phyloP scores from a whole-genome alignment of 2,888 invertebrate species.

The Rhagophthalmus giganteus region DNA sequence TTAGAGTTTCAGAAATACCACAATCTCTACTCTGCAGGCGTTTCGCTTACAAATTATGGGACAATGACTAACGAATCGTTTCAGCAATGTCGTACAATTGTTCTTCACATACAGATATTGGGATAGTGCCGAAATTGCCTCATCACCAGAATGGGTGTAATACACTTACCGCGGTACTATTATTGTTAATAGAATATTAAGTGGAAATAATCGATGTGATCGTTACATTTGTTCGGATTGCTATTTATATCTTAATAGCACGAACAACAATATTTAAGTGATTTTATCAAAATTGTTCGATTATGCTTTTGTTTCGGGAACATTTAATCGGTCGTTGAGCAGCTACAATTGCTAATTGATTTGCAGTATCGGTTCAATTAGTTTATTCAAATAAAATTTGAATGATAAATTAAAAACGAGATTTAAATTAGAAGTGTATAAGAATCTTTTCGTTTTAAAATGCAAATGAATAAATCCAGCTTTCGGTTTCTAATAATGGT shows the following conservation, averaged over 20 bases:
- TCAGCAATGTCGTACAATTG: conserved; percentile 27
- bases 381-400: no score
- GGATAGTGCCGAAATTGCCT: conserved; percentile 22
- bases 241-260: conserved; percentile 3
- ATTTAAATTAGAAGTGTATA: no score
- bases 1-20: conserved; percentile 23
- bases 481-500: no score
- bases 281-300: conserved; percentile 4
- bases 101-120: conserved; percentile 16
- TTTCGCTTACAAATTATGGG: conserved; percentile 29
- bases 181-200: conserved; percentile 16
- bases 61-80: conserved; percentile 25
- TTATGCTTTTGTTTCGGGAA: conserved; percentile 6
- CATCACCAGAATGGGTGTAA: conserved; percentile 14
- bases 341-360: no score
- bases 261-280: conserved; percentile 10
- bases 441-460: no score
- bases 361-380: no score
- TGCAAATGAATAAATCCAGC: no score
- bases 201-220: conserved; percentile 22
- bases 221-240: conserved; percentile 5
- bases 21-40: conserved; percentile 27
- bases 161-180: conserved; percentile 20
- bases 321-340: neutral
- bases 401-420: no score